These are phyloP conservation scores for Gobionotothen gibberifrons DNA, from an alignment of 2,797 vertebrate genomes.

Conservation along the genomic window DNA sequence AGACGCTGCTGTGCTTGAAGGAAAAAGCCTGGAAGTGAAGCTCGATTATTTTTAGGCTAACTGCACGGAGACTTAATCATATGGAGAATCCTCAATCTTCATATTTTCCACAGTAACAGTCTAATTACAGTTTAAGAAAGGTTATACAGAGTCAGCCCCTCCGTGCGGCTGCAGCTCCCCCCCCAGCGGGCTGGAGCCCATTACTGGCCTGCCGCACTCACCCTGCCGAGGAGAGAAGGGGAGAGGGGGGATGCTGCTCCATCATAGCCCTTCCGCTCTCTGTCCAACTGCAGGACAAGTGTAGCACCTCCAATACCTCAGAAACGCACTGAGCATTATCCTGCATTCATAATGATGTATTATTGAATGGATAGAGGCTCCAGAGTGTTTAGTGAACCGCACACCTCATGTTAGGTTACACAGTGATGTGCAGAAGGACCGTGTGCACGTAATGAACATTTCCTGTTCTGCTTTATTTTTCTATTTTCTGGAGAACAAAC, in stretches of 20 bases:
- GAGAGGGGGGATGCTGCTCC: background rate
- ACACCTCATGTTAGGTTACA: too few species aligned
- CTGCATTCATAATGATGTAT: too few species aligned
- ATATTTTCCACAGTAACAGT: conserved; percentile 60
- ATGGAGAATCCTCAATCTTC: conserved; percentile 55
- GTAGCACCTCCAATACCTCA: too few species aligned
- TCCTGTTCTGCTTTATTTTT: too few species aligned
- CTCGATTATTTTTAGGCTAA: background rate
- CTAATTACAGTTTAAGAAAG: conserved; percentile 72
- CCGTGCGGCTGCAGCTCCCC: conserved; percentile 62
- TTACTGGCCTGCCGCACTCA: conserved; percentile 46
- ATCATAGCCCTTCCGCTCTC: background rate
- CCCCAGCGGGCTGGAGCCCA: conserved; percentile 71
- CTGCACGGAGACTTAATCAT: conserved; percentile 32
- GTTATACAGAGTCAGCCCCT: conserved; percentile 69
- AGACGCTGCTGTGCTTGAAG: background rate
- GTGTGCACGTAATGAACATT: too few species aligned
- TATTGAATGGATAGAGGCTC: too few species aligned
- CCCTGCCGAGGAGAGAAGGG: background rate
- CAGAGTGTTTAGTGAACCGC: too few species aligned
- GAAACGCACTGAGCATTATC: too few species aligned
- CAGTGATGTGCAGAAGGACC: too few species aligned
- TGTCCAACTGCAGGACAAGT: too few species aligned
- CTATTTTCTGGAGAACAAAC: too few species aligned
- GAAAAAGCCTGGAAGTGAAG: background rate